These are phyloP conservation scores for Chelon labrosus DNA, from an alignment of 2,797 vertebrate species.

Conservation along the genomic window DNA sequence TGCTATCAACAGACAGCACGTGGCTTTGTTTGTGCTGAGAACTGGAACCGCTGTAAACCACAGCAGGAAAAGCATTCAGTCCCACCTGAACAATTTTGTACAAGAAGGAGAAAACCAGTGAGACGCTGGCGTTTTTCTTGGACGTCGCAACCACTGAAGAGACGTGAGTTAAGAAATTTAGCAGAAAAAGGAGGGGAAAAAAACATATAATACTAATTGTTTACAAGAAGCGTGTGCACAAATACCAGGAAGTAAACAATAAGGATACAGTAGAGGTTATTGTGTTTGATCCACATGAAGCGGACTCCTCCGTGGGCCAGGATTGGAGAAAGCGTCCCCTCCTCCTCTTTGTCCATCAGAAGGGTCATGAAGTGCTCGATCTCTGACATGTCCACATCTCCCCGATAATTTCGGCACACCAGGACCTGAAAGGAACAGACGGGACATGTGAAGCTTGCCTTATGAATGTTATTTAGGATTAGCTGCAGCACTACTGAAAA, in stretches of 20 bases:
- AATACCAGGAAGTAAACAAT: neutral
- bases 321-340: conserved; percentile 95
- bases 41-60: neutral
- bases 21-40: neutral
- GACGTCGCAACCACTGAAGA: conserved; percentile 97
- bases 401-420: conserved; percentile 97
- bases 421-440: conserved; percentile 86
- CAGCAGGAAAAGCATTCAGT: neutral
- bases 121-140: conserved; percentile 98
- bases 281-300: conserved; percentile 99
- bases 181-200: neutral
- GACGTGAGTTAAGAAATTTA: conserved; percentile 68
- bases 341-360: conserved; percentile 98
- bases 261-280: conserved; percentile 98
- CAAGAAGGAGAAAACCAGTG: conserved; percentile 97
- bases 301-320: conserved; percentile 95
- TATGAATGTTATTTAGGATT: neutral
- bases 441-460: neutral
- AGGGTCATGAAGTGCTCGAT: conserved; percentile 99
- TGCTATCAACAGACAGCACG: neutral
- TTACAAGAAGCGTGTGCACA: neutral
- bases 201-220: neutral
- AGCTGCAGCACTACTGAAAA: neutral
- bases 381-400: conserved; percentile 99
- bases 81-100: conserved; percentile 99